Base-by-base conservation (phyloP, 1,140 invertebrate genomes). In the Eriosoma lanigerum region DNA sequence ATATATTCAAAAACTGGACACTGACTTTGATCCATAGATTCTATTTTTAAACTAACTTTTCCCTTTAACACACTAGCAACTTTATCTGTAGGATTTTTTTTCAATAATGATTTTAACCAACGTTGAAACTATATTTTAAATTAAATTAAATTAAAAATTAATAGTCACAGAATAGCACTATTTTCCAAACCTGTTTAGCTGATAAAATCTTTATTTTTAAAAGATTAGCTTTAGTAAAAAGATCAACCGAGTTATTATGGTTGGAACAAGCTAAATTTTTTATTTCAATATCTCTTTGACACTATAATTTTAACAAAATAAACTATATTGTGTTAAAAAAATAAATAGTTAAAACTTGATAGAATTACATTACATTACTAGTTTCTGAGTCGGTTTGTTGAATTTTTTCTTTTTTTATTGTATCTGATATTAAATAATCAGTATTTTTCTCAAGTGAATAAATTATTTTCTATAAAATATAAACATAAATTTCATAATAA, bases 41-140 rank as follows among this genome's bases (percentile, higher is more conserved):
- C 75, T 26, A 78, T 78, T 78, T 78, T 78, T 48, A 78, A 62
- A 46, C 75, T 78, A 26, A 78, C 38, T 78, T 78, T 78, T 78
- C 75, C 75, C 48, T 17, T 24, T 32, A 78, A 13, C 2, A 78
- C 56, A 78, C 56, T 62, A 24, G 75, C 75, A 26, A 78, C 75
- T 62, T 62, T 48, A n/a, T 78, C 75, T 6, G 38, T 58, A 24
- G 75, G 56, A 9, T 26, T 78, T 62, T 78, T 62, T 60, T 78
- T 78, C 9, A 78, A 62, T 62, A 62, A 78, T 10, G 56, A 62
- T 4, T 78, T 78, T 8, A 78, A 56, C 75, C 56, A 78, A 15
- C 46, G 75, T 29, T 78, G 75, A 62, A 78, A 78, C 75, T 78
- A 60, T 4, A 48, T 46, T 75, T 56, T 38, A 46, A 46, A 26